These are phyloP conservation scores for Holotrichia oblita DNA, from an alignment of 1,140 invertebrate species.

Conservation along the genomic window DNA sequence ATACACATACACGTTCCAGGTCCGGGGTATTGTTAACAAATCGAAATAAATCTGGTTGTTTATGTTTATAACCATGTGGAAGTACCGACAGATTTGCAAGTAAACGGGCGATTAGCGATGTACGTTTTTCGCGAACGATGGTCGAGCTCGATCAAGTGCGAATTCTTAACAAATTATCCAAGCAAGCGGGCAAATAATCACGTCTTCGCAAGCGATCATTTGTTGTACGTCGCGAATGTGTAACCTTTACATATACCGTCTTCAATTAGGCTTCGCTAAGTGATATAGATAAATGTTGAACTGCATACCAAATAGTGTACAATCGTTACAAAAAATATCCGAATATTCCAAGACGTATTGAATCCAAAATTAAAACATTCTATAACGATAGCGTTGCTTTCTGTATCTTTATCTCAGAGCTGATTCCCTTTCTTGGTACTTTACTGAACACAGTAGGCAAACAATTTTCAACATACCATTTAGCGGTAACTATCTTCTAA, in stretches of 20 bases:
- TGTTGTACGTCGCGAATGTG: neutral
- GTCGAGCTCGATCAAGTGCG: neutral
- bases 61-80: neutral
- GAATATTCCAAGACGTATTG: neutral
- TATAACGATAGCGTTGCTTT: no score
- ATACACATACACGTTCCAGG: neutral
- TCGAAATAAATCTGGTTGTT: neutral
- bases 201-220: neutral
- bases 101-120: neutral
- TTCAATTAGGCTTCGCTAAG: slow-evolving; percentile 4
- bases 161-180: slow-evolving; percentile 18
- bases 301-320: neutral
- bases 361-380: no score
- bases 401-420: no score
- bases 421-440: no score
- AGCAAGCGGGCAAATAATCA: neutral
- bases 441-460: no score
- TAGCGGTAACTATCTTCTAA: no score
- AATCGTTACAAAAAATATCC: neutral
- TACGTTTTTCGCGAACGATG: neutral
- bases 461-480: no score
- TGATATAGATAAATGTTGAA: neutral
- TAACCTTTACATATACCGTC: neutral
- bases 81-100: neutral
- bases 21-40: neutral